Percentiles rank a stretch among this genome's conserved stretches.
Conservation (phyloP, 2,797 vertebrate genomes). For the Toxotes lorentzi region DNA sequence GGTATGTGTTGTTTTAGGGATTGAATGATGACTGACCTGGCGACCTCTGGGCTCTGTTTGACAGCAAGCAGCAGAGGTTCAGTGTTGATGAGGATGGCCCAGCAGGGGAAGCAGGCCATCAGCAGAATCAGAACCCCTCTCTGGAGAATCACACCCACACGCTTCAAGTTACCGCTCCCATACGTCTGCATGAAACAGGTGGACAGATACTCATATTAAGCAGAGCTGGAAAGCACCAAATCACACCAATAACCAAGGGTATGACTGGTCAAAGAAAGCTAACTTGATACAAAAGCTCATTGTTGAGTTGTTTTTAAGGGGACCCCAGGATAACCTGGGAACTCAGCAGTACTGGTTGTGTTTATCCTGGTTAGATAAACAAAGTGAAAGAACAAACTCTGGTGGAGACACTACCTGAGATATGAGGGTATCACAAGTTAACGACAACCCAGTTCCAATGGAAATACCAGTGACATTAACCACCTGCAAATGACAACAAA, state of each 20-base stretch:
- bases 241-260: neutral
- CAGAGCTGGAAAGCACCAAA: slow-evolving; percentile 12
- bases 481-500: slow-evolving; percentile 79
- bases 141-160: slow-evolving; percentile 93
- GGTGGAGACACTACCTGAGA: slow-evolving; percentile 86
- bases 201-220: slow-evolving; percentile 12
- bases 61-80: slow-evolving; percentile 88
- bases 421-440: slow-evolving; percentile 92
- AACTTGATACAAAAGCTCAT: slow-evolving; percentile 52
- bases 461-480: slow-evolving; percentile 91
- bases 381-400: slow-evolving; percentile 19
- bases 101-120: slow-evolving; percentile 94
- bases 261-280: slow-evolving; percentile 47
- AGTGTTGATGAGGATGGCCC: slow-evolving; percentile 93
- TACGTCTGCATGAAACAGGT: slow-evolving; percentile 84
- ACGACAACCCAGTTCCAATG: slow-evolving; percentile 88
- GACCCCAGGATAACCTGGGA: slow-evolving; percentile 43
- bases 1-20: neutral
- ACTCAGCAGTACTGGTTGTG: slow-evolving; percentile 38
- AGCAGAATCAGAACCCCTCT: slow-evolving; percentile 89
- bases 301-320: slow-evolving; percentile 42
- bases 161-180: slow-evolving; percentile 91
- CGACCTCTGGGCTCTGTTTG: slow-evolving; percentile 87
- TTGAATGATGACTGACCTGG: slow-evolving; percentile 82
- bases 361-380: slow-evolving; percentile 42